Percentiles rank a stretch among this genome's conserved stretches.
phyloP scores from a whole-genome alignment of 2,888 invertebrate genomes.

The Drosophila pegasa region DNA sequence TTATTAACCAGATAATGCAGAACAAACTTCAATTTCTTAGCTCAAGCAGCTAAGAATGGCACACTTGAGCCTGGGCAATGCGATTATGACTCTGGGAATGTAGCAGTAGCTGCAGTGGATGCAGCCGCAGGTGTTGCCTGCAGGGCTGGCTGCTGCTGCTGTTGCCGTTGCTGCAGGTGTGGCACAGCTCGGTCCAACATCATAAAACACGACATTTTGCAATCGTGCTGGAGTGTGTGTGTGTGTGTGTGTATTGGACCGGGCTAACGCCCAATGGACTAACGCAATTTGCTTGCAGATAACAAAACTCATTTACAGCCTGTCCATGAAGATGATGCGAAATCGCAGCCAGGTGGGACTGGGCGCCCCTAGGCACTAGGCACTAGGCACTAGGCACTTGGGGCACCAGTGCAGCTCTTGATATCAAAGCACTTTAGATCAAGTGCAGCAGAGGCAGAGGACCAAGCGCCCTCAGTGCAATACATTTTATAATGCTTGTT shows the following conservation, averaged over 20 bases:
- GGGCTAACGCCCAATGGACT: not conserved
- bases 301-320: slow-evolving; percentile 76
- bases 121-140: slow-evolving; percentile 5
- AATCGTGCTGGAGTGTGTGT: not conserved
- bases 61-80: not conserved
- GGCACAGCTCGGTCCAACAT: not conserved
- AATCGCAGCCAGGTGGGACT: slow-evolving; percentile 31
- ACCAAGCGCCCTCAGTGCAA: slow-evolving; percentile 48
- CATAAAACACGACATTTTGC: slow-evolving; percentile 3
- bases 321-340: slow-evolving; percentile 55
- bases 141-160: not conserved
- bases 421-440: slow-evolving; percentile 60
- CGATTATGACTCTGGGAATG: not conserved
- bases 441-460: slow-evolving; percentile 57
- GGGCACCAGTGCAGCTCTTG: slow-evolving; percentile 12
- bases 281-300: slow-evolving; percentile 72
- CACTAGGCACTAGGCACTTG: not conserved
- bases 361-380: slow-evolving; percentile 8
- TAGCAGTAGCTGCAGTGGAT: not conserved
- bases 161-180: not conserved
- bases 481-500: slow-evolving; percentile 78
- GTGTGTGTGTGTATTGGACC: slow-evolving; percentile 1
- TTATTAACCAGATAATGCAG: not conserved
- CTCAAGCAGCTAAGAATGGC: not conserved
- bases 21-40: not conserved